Base-by-base conservation (phyloP, 2,888 invertebrate genomes). In the Pseudoips prasinana region DNA sequence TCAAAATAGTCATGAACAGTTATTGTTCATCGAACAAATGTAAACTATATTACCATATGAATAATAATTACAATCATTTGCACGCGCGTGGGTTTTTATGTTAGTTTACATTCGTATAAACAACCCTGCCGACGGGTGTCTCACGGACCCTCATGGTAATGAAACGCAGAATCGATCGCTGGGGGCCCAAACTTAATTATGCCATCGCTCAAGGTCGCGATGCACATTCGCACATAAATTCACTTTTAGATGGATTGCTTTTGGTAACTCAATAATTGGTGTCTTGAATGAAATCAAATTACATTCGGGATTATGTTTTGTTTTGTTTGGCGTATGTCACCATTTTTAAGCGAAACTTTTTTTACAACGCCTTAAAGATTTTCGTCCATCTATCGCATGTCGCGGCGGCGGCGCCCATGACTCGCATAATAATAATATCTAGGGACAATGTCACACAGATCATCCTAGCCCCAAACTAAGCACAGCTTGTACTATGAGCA, bases 181-280 rank as follows among this genome's bases (percentile, higher is more conserved):
- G 29, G 49, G 73, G 76, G 74, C 62, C 58, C 53, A 36, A 71
- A 78, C 74, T 70, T 75, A 78, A 84, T 85, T 80, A 79, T 73
- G 75, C 69, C 74, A 67, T 49, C 50, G 65, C 44, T 80, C 86
- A 87, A 87, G 86, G 86, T 82, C 84, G 61, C 39, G 39, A 39
- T 55, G 64, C 47, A 52, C 35, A 53, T 44, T 49, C 51, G 35
- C 46, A 39, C 42, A 46, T 46, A 45, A 44, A 47, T 46, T 41
- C 37, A 43, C 24, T 45, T 45, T 45, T 27, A 17, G 27, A 44
- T 41, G 41, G 41, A 48, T 46, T 34, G 38, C 39, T 56, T 57
- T 47, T 51, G 36, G 53, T 58, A 53, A 54, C 41, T 45, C 45
- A 10, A 28, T 55, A 41, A 56, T 55, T 42, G 32, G 32, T 28